Evolutionary conservation across 2,113 vertebrate genomes (phyloP), one percentile per base, ranked within the genome.

Genomic region (Pedetes capensis): DNA sequence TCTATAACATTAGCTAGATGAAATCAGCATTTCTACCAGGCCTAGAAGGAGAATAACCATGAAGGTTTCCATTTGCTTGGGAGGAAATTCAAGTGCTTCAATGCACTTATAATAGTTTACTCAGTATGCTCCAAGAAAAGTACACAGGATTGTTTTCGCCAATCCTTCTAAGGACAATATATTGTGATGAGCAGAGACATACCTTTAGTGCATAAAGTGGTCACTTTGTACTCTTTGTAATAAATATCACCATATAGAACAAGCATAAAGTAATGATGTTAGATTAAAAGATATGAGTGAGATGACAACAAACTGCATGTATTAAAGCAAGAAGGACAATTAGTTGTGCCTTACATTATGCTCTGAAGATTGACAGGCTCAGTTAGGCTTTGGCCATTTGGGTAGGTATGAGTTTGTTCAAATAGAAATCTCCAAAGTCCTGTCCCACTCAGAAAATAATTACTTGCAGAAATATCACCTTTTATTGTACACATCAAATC

Each of bases 231-330:
- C 53, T 37, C 37, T 94, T 95, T 95, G 79, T 91, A 91, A 88
- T 88, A 84, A 95, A 81, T 53, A 55, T 78, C 71, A 92, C 75
- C 9, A 3, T 61, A 51, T 71, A 97, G 75, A 96, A 95, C 74
- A 96, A 96, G 84, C 94, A 89, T 7, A 2, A 95, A 91, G 80
- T 95, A 80, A 91, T 95, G 84, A 53, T 42, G 84, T 81, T 84
- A 76, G 84, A 92, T 94, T 95, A 96, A 94, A 93, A 87, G 69
- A 84, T 93, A 95, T 16, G 8, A 57, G 59, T 80, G 55, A 81
- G 59, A 37, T 34, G 92, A 69, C 25, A 81, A 90, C 22, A 3
- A 49, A 49, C 3, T 2, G 37, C 51, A 87, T 95, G 93, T 89
- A 89, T 95, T 92, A 82, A 93, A 93, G 49, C 27, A 7, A 76